Percentiles rank a stretch among this genome's conserved stretches.
Evolutionary conservation across 2,888 invertebrate species (phyloP).

Genomic region (Xylocampa areola): DNA sequence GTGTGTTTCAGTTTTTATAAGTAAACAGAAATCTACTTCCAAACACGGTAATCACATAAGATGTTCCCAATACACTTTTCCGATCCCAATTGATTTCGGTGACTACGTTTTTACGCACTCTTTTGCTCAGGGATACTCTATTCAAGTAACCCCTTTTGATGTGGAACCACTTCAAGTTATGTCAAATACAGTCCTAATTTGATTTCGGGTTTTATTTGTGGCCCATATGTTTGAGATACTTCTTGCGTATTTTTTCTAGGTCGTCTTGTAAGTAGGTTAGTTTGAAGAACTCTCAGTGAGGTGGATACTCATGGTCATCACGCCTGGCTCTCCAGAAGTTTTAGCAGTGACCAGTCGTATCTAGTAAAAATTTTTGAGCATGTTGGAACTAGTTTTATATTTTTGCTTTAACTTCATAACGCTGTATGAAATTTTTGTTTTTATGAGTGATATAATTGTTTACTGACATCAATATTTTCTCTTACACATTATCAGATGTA

Average conservation of each 20-base stretch:
- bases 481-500: too few species aligned
- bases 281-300: slow-evolving; percentile 27
- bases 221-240: slow-evolving; percentile 5
- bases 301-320: slow-evolving; percentile 25
- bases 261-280: slow-evolving; percentile 13
- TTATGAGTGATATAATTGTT: too few species aligned
- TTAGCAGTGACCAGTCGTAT: background rate
- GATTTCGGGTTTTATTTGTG: slow-evolving; percentile 23
- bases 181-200: slow-evolving; percentile 47
- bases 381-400: too few species aligned
- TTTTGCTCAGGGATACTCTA: slow-evolving; percentile 45
- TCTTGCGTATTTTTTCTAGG: slow-evolving; percentile 27
- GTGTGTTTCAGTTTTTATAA: too few species aligned
- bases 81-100: slow-evolving; percentile 54
- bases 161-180: slow-evolving; percentile 42
- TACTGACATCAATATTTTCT: too few species aligned
- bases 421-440: too few species aligned
- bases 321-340: slow-evolving; percentile 8
- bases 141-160: slow-evolving; percentile 54
- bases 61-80: slow-evolving; percentile 37
- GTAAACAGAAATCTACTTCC: slow-evolving; percentile 13
- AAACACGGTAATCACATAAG: slow-evolving; percentile 27
- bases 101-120: slow-evolving; percentile 41
- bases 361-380: too few species aligned
- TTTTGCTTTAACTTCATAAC: too few species aligned